Evolutionary conservation across 2,113 vertebrate species (phyloP), one percentile per base, ranked within the genome.

Genomic region (Hyla sarda): DNA sequence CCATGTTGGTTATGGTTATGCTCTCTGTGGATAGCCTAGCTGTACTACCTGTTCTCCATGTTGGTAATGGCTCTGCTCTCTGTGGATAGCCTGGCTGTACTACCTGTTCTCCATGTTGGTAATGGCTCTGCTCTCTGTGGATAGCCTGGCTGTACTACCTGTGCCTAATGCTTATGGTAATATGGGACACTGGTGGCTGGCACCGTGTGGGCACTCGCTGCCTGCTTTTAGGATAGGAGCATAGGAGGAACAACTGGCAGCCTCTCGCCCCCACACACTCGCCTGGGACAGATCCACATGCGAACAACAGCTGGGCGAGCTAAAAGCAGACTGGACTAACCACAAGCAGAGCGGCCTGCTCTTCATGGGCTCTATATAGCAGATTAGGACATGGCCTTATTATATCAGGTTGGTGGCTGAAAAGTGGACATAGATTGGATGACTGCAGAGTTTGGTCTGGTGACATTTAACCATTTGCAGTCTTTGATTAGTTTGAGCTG

Each of bases 241-340:
- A 50, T 16, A 92, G 90, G 90, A 90, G 90, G 90, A 90, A 74
- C 90, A 93, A 92, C 93, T 91, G 91, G 92, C 89, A 88, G 56
- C 25, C 91, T 88, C 88, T 89, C 87, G 89, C 94, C 94, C 94
- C 94, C 94, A 93, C 93, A 83, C 48, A 48, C 11, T 12, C 5
- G 47, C 47, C 47, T 52, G 89, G 93, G 93, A 91, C 91, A 88
- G 90, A 92, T 92, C 93, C 92, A 60, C 92, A 85, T 87, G 92
- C 89, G 86, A 92, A 90, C 89, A 93, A 92, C 95, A 96, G 95
- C 95, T 97, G 97, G 92, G 94, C 90, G 91, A 89, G 94, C 95
- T 96, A 93, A 95, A 95, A 95, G 93, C 93, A 94, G 95, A 91
- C 32, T 90, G 85, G 91, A 89, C 92, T 92, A 90, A 90, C 91